Evolutionary conservation across 2,113 vertebrate species (phyloP), one percentile per base, ranked within the genome.

Genomic region (Neopipo cinnamomea): DNA sequence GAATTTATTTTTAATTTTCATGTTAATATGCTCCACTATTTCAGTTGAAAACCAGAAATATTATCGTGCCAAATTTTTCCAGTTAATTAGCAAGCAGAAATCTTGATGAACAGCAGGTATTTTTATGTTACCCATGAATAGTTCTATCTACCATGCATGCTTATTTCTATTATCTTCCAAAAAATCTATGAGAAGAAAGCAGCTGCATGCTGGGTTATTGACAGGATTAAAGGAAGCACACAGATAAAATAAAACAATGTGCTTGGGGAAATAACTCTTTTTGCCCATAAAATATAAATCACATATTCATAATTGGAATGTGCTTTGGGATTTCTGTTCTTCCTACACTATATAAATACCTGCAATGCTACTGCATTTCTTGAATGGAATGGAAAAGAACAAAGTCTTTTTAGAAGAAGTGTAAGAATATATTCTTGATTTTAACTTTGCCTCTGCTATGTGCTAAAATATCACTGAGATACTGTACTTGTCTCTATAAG

Each of bases 231-330:
- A 93, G 58, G 70, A 96, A 88, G 61, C 41, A 89, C 31, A 90
- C 19, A 85, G 95, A 94, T 88, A 95, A 95, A 97, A 94, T 83
- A 95, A 93, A 95, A 96, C 76, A 92, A 86, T 73, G 70, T 95
- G 56, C 88, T 92, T 88, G 76, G 11, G 22, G 79, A 95, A 95
- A 96, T 82, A 90, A 94, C 66, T 85, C 28, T 79, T 95, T 89
- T 95, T 76, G 22, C 53, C 73, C 33, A 82, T 94, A 85, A 96
- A 94, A 96, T 86, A 93, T 90, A 95, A 95, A 93, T 90, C 92
- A 94, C 52, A 85, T 95, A 71, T 90, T 90, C 46, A 66, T 93
- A 93, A 96, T 67, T 95, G 75, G 53, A 95, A 93, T 71, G 66
- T 91, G 85, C 31, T 94, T 94, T 88, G 87, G 66, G 95, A 93